Conservation (phyloP, 2,888 invertebrate species). For the Mimachlamys varia region DNA sequence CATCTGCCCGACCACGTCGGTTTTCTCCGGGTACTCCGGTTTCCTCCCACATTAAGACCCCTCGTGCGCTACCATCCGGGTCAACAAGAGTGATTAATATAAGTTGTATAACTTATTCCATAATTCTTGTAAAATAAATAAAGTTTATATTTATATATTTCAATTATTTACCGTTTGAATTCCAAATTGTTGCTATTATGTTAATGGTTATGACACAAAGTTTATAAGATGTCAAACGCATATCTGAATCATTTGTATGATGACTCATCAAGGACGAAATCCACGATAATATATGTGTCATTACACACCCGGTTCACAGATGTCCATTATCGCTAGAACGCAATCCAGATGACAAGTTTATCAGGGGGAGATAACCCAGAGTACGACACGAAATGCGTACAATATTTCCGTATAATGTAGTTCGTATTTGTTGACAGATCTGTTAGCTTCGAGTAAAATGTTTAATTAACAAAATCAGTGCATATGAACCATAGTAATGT, state of each 20-base stretch:
- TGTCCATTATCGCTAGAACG: neutral
- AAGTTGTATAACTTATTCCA: too few relatives aligned
- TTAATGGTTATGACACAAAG: neutral
- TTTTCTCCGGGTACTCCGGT: too few relatives aligned
- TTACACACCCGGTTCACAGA: neutral
- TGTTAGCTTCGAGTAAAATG: neutral
- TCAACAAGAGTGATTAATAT: too few relatives aligned
- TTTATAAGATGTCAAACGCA: neutral
- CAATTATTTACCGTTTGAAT: too few relatives aligned
- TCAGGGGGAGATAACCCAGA: neutral
- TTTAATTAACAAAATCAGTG: neutral
- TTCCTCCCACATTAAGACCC: too few relatives aligned
- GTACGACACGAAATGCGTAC: neutral
- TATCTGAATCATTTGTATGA: neutral
- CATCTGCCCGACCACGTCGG: too few relatives aligned
- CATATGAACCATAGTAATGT: neutral
- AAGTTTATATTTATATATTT: too few relatives aligned
- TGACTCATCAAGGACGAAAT: slow-evolving; percentile 16
- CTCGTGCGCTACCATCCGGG: too few relatives aligned
- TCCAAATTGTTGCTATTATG: too few relatives aligned
- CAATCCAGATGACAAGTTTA: slow-evolving; percentile 3
- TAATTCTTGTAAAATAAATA: too few relatives aligned
- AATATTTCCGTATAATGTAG: neutral
- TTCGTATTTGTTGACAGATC: neutral
- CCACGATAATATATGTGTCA: slow-evolving; percentile 5